phyloP scores from a whole-genome alignment of 2,888 invertebrate species.

The Agrypnus murinus region DNA sequence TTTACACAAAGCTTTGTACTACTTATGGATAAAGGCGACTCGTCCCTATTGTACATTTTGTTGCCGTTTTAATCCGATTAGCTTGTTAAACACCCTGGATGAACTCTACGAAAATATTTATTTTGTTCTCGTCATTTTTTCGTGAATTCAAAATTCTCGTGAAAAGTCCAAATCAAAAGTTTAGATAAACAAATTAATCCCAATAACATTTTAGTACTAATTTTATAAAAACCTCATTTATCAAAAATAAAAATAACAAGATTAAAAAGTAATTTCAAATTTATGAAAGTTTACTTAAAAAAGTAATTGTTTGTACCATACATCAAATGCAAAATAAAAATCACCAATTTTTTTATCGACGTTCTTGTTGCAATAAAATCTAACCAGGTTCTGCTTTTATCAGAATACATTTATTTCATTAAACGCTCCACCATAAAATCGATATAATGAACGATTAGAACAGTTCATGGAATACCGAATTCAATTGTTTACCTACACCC shows the following conservation, averaged over 20 bases:
- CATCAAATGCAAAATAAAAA: constrained; percentile 5
- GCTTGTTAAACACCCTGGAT: constrained; percentile 30
- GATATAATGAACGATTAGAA: constrained; percentile 3
- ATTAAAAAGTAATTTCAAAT: too few species aligned
- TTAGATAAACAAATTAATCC: too few species aligned
- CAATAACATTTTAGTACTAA: too few species aligned
- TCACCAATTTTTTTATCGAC: constrained; percentile 12
- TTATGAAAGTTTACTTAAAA: too few species aligned
- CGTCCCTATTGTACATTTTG: constrained; percentile 20
- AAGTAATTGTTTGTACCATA: too few species aligned
- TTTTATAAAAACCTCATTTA: too few species aligned
- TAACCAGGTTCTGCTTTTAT: constrained; percentile 37
- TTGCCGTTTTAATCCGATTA: constrained; percentile 32
- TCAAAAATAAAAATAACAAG: too few species aligned
- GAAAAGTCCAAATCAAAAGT: too few species aligned
- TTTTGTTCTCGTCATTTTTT: constrained; percentile 9
- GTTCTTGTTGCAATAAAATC: constrained; percentile 25
- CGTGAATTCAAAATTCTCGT: too few species aligned
- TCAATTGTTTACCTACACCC: constrained; percentile 35
- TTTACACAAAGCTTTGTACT: too few species aligned
- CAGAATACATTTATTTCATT: constrained; percentile 40
- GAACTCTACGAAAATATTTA: constrained; percentile 30
- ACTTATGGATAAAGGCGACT: background rate
- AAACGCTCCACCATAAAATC: constrained; percentile 22
- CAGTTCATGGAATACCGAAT: constrained; percentile 39